Percentiles rank a stretch among this genome's conserved stretches.
phyloP scores from a whole-genome alignment of 92 coral and sea anemone genomes.

The Palythoa heliodiscus region DNA sequence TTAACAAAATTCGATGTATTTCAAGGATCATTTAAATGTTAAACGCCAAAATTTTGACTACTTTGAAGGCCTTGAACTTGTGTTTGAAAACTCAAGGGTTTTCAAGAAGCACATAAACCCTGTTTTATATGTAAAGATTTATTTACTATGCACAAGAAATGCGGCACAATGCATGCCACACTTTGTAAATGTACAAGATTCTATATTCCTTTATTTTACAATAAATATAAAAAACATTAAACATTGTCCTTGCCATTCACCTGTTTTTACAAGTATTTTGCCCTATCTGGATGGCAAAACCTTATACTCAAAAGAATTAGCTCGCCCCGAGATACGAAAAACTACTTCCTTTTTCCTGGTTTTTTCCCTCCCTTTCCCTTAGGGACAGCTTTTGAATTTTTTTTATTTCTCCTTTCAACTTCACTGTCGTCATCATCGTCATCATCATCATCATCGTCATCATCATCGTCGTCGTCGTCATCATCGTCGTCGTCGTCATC shows the following conservation, averaged over 20 bases:
- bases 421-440: constrained; percentile 81
- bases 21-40: too few species aligned
- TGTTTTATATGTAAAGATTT: not conserved
- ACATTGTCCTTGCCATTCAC: not conserved
- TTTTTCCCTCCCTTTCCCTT: constrained; percentile 34
- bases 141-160: not conserved
- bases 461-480: constrained; percentile 78
- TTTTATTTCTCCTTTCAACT: constrained; percentile 48
- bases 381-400: constrained; percentile 12
- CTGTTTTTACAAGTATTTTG: not conserved
- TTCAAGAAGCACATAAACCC: too few species aligned
- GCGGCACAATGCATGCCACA: not conserved
- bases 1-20: too few species aligned
- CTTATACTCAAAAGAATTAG: not conserved
- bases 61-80: too few species aligned
- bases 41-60: too few species aligned
- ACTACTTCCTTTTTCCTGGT: constrained; percentile 27
- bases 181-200: not conserved
- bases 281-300: not conserved
- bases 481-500: constrained; percentile 76
- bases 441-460: constrained; percentile 75
- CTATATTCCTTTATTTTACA: not conserved
- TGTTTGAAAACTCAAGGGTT: too few species aligned
- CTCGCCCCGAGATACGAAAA: not conserved
- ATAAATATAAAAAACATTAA: not conserved